Evolutionary conservation across 2,888 invertebrate genomes (phyloP), one percentile per base, ranked within the genome.

Genomic region (Trachelus stipa): DNA sequence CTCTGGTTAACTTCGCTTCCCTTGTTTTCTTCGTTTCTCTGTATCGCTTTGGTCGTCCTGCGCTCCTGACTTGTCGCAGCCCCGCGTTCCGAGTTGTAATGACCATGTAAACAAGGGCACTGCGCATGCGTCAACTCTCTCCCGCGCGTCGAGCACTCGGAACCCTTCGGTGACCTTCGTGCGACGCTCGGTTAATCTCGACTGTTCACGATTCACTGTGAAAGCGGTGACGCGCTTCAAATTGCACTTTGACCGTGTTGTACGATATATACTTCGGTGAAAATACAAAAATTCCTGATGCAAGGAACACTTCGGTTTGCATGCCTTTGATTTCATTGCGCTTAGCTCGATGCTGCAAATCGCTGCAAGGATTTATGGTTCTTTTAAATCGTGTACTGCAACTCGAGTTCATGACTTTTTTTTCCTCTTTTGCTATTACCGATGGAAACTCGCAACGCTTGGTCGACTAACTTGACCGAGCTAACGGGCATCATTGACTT

Each of bases 101-200:
- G 86, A 84, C 87, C 88, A 90, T 88, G 88, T 90, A 90, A 90
- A 90, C 90, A 90, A 89, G 86, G 79, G 40, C 4, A 71, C 35
- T 79, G 88, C 90, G 90, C 90, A 87, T 86, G 89, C 89, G 89
- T 85, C 76, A 74, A 71, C 68, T 78, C 74, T 74, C 77, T 80
- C 82, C 74, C 56, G 56, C 71, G 71, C 34, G 30, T 15, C 9
- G 71, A 23, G 3, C 33, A 15, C 71, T 31, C 71, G 71, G 33
- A 23, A 31, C 71, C 34, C 71, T 31, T 34, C 71, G 71, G 30
- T 71, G 23, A 33, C 71, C 33, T 31, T 71, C 33, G 71, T 71
- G 12, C 33, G 23, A 71, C 71, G 71, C 71, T 33, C 74, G 35
- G 37, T 34, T 34, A 34, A 74, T 31, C 31, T 71, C 71, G 71